These are phyloP conservation scores for Pyrrhia umbra DNA, from an alignment of 2,888 invertebrate species.

Conservation along the genomic window DNA sequence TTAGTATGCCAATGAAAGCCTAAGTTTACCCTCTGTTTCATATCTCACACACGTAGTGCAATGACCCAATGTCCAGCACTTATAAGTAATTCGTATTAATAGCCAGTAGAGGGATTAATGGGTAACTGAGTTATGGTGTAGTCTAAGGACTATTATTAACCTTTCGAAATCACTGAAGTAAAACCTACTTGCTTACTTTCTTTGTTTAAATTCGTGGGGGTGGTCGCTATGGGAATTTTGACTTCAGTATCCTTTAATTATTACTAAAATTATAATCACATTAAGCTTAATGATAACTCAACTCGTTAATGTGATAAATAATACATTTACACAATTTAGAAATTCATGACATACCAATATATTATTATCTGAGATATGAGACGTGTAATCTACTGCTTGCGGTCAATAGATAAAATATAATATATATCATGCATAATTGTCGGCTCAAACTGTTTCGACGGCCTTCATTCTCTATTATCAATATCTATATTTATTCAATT, in stretches of 20 bases:
- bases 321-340: constrained; percentile 33
- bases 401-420: constrained; percentile 32
- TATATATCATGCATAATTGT: constrained; percentile 18
- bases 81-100: background rate
- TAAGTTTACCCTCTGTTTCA: background rate
- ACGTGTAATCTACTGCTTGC: constrained; percentile 32
- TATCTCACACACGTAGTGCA: background rate
- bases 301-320: constrained; percentile 42
- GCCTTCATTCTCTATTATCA: constrained; percentile 29
- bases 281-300: constrained; percentile 28
- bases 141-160: background rate
- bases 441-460: constrained; percentile 4
- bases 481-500: constrained; percentile 51
- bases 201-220: background rate
- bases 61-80: background rate
- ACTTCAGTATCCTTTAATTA: constrained; percentile 2
- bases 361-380: constrained; percentile 52
- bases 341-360: constrained; percentile 49
- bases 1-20: background rate
- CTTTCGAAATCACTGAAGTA: no score
- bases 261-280: constrained; percentile 15
- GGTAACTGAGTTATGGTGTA: background rate
- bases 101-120: background rate
- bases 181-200: no score
- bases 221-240: background rate